Evolutionary conservation across 2,113 vertebrate species (phyloP).

Genomic region (Alligator mississippiensis): DNA sequence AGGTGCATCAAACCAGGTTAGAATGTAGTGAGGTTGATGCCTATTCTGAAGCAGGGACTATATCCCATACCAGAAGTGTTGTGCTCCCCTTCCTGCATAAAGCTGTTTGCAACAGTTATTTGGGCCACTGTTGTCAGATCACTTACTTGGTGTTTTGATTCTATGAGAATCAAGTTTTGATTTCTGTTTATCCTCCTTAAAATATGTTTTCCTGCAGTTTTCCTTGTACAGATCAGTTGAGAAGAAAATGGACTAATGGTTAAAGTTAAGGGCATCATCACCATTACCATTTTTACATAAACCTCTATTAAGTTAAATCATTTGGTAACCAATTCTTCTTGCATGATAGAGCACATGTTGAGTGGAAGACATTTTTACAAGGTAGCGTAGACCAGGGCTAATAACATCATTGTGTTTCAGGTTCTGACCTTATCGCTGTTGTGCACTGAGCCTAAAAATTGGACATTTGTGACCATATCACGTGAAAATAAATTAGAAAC

Average conservation of each 20-base stretch:
- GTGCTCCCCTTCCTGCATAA: conserved; percentile 19
- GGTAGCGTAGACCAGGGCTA: conserved; percentile 63
- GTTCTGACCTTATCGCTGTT: conserved; percentile 73
- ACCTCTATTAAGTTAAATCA: conserved; percentile 7
- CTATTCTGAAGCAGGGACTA: conserved; percentile 6
- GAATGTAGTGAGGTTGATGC: conserved; percentile 60
- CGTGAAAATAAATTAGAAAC: conserved; percentile 68
- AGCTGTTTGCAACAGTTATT: conserved; percentile 40
- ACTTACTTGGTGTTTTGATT: conserved; percentile 56
- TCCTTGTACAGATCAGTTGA: not conserved
- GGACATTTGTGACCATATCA: conserved; percentile 43
- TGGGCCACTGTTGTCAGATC: conserved; percentile 22
- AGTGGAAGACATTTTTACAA: conserved; percentile 67
- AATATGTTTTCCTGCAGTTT: not conserved
- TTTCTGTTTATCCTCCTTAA: conserved; percentile 12
- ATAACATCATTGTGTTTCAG: conserved; percentile 66
- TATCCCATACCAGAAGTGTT: conserved; percentile 1
- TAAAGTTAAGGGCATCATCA: conserved; percentile 14
- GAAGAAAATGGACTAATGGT: not conserved
- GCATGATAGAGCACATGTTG: conserved; percentile 51
- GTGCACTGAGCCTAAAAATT: conserved; percentile 77
- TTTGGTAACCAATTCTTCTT: conserved; percentile 60
- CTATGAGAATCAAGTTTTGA: conserved; percentile 5
- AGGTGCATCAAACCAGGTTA: conserved; percentile 53
- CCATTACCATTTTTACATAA: conserved; percentile 9